These are phyloP conservation scores for Diglossa brunneiventris DNA, from an alignment of 2,113 vertebrate species.

Conservation along the genomic window DNA sequence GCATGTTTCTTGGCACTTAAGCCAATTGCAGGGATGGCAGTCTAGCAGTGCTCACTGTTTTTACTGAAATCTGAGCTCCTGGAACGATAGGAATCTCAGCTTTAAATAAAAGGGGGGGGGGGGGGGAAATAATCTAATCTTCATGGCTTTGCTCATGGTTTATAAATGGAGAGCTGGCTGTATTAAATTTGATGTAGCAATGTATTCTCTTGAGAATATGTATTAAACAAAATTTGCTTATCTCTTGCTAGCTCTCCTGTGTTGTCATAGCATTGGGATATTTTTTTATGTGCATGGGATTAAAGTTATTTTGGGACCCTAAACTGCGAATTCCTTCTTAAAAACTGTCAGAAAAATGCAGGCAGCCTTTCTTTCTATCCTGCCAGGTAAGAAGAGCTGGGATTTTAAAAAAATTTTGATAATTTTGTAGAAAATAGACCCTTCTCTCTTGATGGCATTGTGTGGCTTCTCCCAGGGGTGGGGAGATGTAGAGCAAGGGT, in stretches of 20 bases:
- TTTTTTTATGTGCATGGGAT: neutral
- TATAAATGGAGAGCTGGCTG: neutral
- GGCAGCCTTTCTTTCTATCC: neutral
- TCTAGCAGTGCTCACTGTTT: neutral
- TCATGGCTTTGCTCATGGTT: neutral
- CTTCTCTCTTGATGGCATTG: neutral
- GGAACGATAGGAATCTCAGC: neutral
- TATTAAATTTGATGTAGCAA: neutral
- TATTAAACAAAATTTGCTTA: slow-evolving; percentile 1
- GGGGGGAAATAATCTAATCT: neutral
- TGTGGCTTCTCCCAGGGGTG: neutral
- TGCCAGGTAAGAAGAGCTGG: neutral
- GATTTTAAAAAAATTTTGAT: neutral
- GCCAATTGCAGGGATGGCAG: neutral
- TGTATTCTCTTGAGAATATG: neutral
- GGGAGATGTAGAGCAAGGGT: neutral
- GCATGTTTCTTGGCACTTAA: neutral
- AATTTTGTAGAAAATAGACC: neutral
- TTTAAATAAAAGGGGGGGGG: neutral
- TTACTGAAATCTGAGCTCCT: neutral
- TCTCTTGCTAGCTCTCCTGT: neutral
- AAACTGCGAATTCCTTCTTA: slow-evolving; percentile 11
- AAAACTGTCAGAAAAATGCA: slow-evolving; percentile 1
- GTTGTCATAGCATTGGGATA: neutral
- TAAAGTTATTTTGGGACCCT: slow-evolving; percentile 30